phyloP scores from a whole-genome alignment of 2,888 invertebrate species.

The Sussaba pulchella region DNA sequence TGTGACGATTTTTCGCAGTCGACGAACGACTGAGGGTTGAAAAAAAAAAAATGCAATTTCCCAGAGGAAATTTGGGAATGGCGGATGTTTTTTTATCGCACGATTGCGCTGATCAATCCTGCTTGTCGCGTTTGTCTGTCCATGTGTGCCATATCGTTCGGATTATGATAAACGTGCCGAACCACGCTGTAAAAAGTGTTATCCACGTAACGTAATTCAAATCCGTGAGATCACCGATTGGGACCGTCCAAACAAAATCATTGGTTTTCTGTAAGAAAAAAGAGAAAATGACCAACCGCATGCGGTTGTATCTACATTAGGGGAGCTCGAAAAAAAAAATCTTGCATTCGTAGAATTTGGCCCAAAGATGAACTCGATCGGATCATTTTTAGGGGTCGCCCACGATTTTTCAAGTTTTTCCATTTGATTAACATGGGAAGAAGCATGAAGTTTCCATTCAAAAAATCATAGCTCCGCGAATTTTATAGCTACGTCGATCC shows the following conservation, averaged over 20 bases:
- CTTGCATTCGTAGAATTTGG: too few relatives aligned
- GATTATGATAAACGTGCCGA: slow-evolving; percentile 75
- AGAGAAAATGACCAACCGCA: background rate
- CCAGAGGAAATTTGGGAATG: background rate
- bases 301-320: too few relatives aligned
- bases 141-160: slow-evolving; percentile 67
- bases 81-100: background rate
- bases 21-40: background rate
- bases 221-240: slow-evolving; percentile 76
- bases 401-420: too few relatives aligned
- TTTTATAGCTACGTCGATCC: too few relatives aligned
- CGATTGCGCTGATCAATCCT: slow-evolving; percentile 6
- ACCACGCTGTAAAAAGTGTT: slow-evolving; percentile 74
- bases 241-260: slow-evolving; percentile 76
- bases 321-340: background rate
- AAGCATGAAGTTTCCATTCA: too few relatives aligned
- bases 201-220: slow-evolving; percentile 69
- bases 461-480: too few relatives aligned
- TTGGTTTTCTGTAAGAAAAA: slow-evolving; percentile 71
- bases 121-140: slow-evolving; percentile 26
- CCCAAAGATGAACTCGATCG: too few relatives aligned
- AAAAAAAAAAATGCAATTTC: background rate
- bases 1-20: background rate
- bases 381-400: too few relatives aligned
- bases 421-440: too few relatives aligned